Percentiles rank a stretch among this genome's conserved stretches.
Conservation (phyloP, 1,140 invertebrate species). For the Pseudomyrmex flavicornis region DNA sequence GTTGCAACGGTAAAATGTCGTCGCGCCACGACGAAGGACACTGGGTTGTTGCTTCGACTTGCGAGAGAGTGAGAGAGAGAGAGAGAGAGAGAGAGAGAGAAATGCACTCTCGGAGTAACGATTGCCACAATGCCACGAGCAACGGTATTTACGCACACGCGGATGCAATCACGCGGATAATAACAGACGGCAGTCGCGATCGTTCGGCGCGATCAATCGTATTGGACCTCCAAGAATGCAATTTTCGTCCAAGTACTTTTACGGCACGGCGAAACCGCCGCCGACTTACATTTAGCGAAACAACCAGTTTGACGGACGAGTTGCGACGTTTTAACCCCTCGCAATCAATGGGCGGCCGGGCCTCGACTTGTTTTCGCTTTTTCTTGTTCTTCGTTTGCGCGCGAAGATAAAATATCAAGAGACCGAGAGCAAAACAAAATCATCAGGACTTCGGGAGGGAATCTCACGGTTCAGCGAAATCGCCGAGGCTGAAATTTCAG, state of each 20-base stretch:
- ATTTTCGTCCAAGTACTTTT: conserved; percentile 36
- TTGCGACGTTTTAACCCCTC: not conserved
- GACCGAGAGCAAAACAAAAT: not conserved
- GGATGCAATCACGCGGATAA: conserved; percentile 44
- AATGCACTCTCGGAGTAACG: conserved; percentile 34
- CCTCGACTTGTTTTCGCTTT: not conserved
- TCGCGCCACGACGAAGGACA: conserved; percentile 65
- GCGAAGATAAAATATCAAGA: not conserved
- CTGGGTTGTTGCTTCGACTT: conserved; percentile 49
- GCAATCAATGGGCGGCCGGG: too few species aligned
- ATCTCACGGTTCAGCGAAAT: not conserved
- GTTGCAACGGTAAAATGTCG: conserved; percentile 65
- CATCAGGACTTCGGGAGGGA: not conserved
- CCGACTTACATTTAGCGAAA: not conserved
- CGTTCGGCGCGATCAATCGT: conserved; percentile 4
- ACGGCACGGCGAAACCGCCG: not conserved
- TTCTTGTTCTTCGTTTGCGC: not conserved
- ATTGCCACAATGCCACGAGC: conserved; percentile 47
- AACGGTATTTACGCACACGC: conserved; percentile 66
- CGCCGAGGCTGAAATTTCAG: conserved; percentile 40
- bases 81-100: not conserved
- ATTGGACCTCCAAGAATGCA: conserved; percentile 3
- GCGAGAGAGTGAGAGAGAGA: not conserved
- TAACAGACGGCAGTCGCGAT: conserved; percentile 6
- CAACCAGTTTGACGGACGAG: not conserved